These are phyloP conservation scores for Amblyopsis hoosieri DNA, from an alignment of 2,797 vertebrate species.

Conservation along the genomic window DNA sequence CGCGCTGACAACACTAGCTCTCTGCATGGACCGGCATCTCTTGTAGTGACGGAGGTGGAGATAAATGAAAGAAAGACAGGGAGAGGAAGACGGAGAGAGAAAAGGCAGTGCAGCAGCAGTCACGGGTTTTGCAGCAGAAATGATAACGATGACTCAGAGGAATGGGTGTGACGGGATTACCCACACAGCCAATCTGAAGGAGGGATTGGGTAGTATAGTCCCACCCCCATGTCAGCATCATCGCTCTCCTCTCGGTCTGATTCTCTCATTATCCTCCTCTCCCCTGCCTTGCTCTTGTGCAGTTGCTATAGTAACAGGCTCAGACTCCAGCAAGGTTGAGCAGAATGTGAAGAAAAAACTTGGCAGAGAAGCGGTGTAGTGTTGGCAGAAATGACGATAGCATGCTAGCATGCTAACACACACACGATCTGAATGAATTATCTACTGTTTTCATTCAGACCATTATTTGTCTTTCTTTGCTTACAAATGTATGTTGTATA, in stretches of 20 bases:
- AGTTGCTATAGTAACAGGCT: conserved; percentile 89
- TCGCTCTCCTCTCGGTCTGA: conserved; percentile 49
- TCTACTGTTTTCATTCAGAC: neutral
- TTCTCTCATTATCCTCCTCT: conserved; percentile 57
- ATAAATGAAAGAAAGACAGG: conserved; percentile 39
- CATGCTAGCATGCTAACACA: conserved; percentile 37
- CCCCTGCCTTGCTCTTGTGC: conserved; percentile 80
- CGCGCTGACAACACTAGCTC: conserved; percentile 39
- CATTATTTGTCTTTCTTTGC: neutral
- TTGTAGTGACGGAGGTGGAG: conserved; percentile 39
- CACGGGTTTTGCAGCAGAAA: conserved; percentile 78
- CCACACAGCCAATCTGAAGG: conserved; percentile 79
- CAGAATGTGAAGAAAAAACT: conserved; percentile 44
- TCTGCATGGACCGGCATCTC: conserved; percentile 72
- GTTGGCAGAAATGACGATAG: conserved; percentile 60
- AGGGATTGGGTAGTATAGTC: conserved; percentile 62
- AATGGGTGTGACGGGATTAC: conserved; percentile 73
- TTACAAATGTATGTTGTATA: too few species aligned
- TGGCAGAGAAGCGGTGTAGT: conserved; percentile 39
- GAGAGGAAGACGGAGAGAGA: conserved; percentile 18
- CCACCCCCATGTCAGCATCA: conserved; percentile 67
- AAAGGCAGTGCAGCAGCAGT: conserved; percentile 44
- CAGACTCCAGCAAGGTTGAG: conserved; percentile 61
- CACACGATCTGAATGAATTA: conserved; percentile 29
- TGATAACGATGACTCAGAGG: conserved; percentile 67